Evolutionary conservation across 2,888 invertebrate genomes (phyloP).

Genomic region (Hecatera dysodea): DNA sequence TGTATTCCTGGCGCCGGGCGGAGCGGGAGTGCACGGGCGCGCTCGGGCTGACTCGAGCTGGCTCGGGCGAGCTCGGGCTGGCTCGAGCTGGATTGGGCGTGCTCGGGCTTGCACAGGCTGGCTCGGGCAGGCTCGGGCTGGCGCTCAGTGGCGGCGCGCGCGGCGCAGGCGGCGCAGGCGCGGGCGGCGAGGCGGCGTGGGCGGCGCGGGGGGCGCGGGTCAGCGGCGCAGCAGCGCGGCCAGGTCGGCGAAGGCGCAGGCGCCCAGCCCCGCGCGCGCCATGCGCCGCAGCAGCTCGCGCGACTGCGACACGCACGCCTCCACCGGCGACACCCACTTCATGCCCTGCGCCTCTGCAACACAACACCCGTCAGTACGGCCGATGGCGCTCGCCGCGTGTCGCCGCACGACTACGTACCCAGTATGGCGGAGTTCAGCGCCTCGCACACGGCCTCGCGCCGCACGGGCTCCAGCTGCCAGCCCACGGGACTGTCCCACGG

Average conservation of each 20-base stretch:
- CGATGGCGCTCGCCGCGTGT: no score
- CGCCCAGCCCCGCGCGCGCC: constrained; percentile 97
- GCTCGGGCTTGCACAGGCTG: not conserved
- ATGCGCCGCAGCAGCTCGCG: constrained; percentile 97
- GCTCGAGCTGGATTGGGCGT: not conserved
- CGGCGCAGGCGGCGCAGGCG: constrained; percentile 7
- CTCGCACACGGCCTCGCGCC: constrained; percentile 98
- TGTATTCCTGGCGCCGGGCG: not conserved
- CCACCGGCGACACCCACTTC: constrained; percentile 97
- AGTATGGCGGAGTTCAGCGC: constrained; percentile 99
- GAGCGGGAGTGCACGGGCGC: not conserved
- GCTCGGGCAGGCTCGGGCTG: constrained; percentile 65
- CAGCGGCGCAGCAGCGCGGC: constrained; percentile 95
- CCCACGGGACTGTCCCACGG: constrained; percentile 99
- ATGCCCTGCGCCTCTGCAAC: constrained; percentile 96
- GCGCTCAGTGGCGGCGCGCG: constrained; percentile 27
- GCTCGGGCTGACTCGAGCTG: not conserved
- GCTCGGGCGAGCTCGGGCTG: not conserved
- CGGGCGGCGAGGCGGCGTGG: constrained; percentile 25
- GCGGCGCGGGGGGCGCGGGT: constrained; percentile 76
- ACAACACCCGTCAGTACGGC: not conserved
- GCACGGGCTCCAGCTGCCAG: constrained; percentile 98
- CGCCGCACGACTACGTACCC: constrained; percentile 89
- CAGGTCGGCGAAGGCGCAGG: constrained; percentile 98
- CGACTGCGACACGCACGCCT: constrained; percentile 97